Evolutionary conservation across 2,888 invertebrate genomes (phyloP), one percentile per base, ranked within the genome.

Genomic region (Caenorhabditis afra): DNA sequence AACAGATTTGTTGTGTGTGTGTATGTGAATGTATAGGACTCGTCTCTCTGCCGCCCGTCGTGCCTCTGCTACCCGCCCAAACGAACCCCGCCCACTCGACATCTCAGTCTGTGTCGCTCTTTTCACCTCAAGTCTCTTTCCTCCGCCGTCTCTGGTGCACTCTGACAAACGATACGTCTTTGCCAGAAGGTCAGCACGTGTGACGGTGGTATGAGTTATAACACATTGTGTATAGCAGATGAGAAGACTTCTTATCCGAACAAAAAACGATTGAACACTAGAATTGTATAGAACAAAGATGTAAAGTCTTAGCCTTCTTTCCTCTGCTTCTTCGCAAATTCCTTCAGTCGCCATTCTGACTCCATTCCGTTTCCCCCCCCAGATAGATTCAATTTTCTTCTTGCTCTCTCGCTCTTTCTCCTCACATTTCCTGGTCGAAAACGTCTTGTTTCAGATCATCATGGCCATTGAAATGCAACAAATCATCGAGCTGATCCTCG

Each of bases 401-500:
- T 14, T 37, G 14, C 39, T 20, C 29, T 52, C 49, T 53, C 29
- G 44, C 58, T 45, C 14, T 23, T 41, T 23, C 35, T 3, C 14
- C 37, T 22, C 23, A 8, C 22, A 52, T 41, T 39, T 52, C 23
- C 7, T 29, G 29, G 4, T 8, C 8, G 37, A 22, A 45, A 14
- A 12, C 12, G 14, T 22, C 18, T 37, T 45, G 47, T 65, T 65
- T 29, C 59, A 64, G 59, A 45, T 16, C 62, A 75, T 41, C 62
- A 87, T 87, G 87, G 87, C 87, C 35, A 85, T 86, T 79, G 84
- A 83, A 73, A 83, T 83, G 73, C 87, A 87, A 68, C 86, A 86
- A 76, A 88, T 88, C 82, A 88, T 88, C 82, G 88, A 88, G 83
- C 64, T 88, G 41, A 87, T 88, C 68, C 85, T 88, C 59, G 86